These are phyloP conservation scores for Drusus annulatus DNA, from an alignment of 1,140 invertebrate genomes.

Conservation along the genomic window DNA sequence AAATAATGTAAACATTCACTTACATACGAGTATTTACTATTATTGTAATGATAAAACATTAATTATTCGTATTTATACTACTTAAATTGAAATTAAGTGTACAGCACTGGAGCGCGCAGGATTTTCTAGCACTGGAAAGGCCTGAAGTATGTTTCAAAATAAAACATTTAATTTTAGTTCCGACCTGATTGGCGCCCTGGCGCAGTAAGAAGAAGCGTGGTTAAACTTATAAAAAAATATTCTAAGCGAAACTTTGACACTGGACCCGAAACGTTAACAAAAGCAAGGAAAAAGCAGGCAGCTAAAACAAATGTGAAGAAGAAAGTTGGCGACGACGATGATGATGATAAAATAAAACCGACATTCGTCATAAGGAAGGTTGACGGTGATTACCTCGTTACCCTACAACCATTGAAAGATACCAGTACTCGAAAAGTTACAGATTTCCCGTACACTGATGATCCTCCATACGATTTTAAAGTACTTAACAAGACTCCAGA, in stretches of 20 bases:
- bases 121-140: too few relatives aligned
- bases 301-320: not conserved
- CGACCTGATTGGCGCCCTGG: slow-evolving; percentile 39
- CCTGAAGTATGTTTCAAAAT: not conserved
- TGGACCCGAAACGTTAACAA: not conserved
- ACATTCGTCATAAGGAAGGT: slow-evolving; percentile 36
- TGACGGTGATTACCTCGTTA: slow-evolving; percentile 21
- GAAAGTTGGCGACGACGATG: not conserved
- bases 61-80: too few relatives aligned
- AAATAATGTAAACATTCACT: too few relatives aligned
- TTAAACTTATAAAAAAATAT: slow-evolving; percentile 17
- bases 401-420: slow-evolving; percentile 31
- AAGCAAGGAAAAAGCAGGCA: slow-evolving; percentile 10
- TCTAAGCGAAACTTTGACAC: not conserved
- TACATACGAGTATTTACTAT: too few relatives aligned
- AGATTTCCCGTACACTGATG: slow-evolving; percentile 28
- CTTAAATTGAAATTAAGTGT: too few relatives aligned
- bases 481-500: slow-evolving; percentile 19
- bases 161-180: slow-evolving; percentile 33
- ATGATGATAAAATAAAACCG: slow-evolving; percentile 31
- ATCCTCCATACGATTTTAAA: slow-evolving; percentile 33
- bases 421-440: not conserved
- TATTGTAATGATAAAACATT: too few relatives aligned
- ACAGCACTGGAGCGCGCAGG: too few relatives aligned
- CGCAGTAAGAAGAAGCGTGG: slow-evolving; percentile 29